These are phyloP conservation scores for Danio choprae DNA, from an alignment of 2,797 vertebrate genomes.

Conservation along the genomic window DNA sequence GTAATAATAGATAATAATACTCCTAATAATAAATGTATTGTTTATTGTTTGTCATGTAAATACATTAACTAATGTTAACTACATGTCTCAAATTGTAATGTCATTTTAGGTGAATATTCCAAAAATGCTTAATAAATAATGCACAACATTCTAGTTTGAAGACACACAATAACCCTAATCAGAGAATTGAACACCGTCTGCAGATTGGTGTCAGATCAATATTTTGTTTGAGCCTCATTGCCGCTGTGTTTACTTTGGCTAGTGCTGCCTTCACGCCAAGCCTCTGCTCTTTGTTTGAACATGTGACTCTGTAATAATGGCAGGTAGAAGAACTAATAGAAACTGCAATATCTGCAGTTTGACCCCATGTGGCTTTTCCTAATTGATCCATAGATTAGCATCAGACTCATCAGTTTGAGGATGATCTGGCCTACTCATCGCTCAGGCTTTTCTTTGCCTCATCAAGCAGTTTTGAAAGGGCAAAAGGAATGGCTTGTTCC, in stretches of 20 bases:
- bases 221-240: conserved; percentile 83
- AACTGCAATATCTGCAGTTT: conserved; percentile 84
- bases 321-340: conserved; percentile 83
- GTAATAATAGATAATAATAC: no score
- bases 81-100: no score
- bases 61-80: no score
- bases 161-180: conserved; percentile 55
- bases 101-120: background rate
- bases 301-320: conserved; percentile 88
- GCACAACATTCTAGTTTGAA: conserved; percentile 57
- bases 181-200: conserved; percentile 77
- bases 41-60: no score
- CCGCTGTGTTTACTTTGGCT: conserved; percentile 83
- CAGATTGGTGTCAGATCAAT: conserved; percentile 81
- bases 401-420: conserved; percentile 81
- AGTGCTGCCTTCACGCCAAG: conserved; percentile 81
- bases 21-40: no score
- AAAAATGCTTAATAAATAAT: conserved; percentile 51
- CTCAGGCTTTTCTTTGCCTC: conserved; percentile 79
- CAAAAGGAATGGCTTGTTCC: conserved; percentile 33
- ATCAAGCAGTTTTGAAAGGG: conserved; percentile 74
- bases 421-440: conserved; percentile 80
- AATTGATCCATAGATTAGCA: conserved; percentile 88
- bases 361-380: conserved; percentile 82
- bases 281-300: conserved; percentile 79